phyloP scores from a whole-genome alignment of 2,797 vertebrate genomes.

The Macrochelys suwanniensis region DNA sequence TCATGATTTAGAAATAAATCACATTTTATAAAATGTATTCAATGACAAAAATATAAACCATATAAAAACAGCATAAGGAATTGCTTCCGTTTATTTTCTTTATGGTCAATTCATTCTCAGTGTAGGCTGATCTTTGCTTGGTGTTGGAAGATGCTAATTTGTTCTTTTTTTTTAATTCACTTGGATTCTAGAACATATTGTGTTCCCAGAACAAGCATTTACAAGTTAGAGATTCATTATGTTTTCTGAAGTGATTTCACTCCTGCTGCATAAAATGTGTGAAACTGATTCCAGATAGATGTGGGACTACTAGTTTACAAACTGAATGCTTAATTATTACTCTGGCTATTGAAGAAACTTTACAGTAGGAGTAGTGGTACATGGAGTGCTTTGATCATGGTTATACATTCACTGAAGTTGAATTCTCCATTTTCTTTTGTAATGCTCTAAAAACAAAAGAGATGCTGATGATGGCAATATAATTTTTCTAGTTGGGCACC shows the following conservation, averaged over 20 bases:
- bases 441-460: background rate
- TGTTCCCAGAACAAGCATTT: slow-evolving; percentile 15
- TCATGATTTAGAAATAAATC: background rate
- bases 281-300: background rate
- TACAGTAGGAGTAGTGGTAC: background rate
- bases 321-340: background rate
- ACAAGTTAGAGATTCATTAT: background rate
- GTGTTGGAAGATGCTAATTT: slow-evolving; percentile 6
- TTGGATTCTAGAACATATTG: background rate
- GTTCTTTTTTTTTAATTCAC: background rate
- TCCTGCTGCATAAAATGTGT: background rate
- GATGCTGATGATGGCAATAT: background rate
- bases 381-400: background rate
- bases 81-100: background rate
- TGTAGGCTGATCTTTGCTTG: background rate
- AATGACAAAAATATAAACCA: background rate
- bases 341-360: background rate
- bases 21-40: background rate
- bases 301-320: background rate
- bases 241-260: background rate
- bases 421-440: background rate
- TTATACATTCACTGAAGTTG: rapidly evolving
- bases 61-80: rapidly evolving
- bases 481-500: background rate
- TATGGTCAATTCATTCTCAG: background rate